Conservation (phyloP, 2,888 invertebrate genomes). For the Scaptomyza reducta region DNA sequence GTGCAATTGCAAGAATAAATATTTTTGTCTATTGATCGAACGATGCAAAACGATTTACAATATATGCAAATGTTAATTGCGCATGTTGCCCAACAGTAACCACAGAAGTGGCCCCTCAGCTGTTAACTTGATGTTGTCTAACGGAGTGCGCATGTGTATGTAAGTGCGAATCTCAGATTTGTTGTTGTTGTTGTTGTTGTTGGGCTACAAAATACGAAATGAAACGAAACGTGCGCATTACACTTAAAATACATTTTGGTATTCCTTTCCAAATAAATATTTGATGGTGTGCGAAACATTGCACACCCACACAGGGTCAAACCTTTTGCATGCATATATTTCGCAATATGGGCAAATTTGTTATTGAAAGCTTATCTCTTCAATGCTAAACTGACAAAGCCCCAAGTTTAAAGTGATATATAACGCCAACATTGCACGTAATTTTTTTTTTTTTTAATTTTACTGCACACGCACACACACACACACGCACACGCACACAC, state of each 20-base stretch:
- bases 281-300: conserved; percentile 18
- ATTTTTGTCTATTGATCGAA: conserved; percentile 2
- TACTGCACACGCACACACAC: conserved; percentile 39
- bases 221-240: conserved; percentile 58
- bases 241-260: conserved; percentile 42
- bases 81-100: conserved; percentile 29
- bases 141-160: conserved; percentile 8
- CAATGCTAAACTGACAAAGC: background rate
- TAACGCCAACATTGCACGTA: conserved; percentile 58
- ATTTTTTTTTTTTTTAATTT: conserved; percentile 41
- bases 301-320: conserved; percentile 3
- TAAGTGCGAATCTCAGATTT: conserved; percentile 6
- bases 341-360: conserved; percentile 6
- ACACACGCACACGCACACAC: conserved; percentile 12
- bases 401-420: conserved; percentile 6
- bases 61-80: conserved; percentile 46
- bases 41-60: conserved; percentile 12
- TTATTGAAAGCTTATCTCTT: conserved; percentile 22
- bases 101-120: conserved; percentile 27
- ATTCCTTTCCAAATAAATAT: conserved; percentile 29
- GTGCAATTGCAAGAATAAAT: conserved; percentile 1
- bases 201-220: conserved; percentile 30
- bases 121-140: conserved; percentile 48
- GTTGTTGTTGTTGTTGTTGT: conserved; percentile 36
- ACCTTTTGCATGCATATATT: background rate